Evolutionary conservation across 2,113 vertebrate genomes (phyloP), one percentile per base, ranked within the genome.

Genomic region (Crotalus horridus): DNA sequence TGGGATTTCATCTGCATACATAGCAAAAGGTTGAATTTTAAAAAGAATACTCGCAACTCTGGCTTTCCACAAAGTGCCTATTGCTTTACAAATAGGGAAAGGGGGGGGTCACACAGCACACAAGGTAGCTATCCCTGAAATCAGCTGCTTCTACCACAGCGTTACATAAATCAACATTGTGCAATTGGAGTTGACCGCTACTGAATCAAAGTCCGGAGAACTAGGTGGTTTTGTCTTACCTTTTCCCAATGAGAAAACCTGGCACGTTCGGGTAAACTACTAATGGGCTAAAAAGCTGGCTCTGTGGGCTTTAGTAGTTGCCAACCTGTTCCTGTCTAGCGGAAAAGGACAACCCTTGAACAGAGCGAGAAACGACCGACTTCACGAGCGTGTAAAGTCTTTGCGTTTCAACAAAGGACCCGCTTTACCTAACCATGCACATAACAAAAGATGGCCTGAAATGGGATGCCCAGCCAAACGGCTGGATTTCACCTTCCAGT

Each of bases 81-180:
- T 96, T 96, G 95, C 96, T 97, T 96, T 94, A 95, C 89, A 46
- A 89, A 8, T 33, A 93, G 94, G 85, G 43, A 23, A 11, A 13
- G 51, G 46, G 39, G 39, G 39, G 24, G 51, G 95, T 87, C 88
- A 91, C 93, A 58, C 55, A 24, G 1, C 54, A 85, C 88, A 89
- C 94, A 94, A 91, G 93, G 9, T 21, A 96, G 87, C 94, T 94
- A 94, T 97, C 97, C 97, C 96, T 97, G 97, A 97, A 97, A 96
- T 94, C 92, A 94, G 87, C 87, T 94, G 94, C 95, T 96, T 92
- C 94, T 91, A 93, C 93, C 95, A 95, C 93, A 81, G 95, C 93
- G 93, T 92, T 94, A 96, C 96, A 95, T 95, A 95, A 95, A 74
- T 46, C 95, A 96, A 95, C 95, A 96, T 96, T 96, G 90, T 96